Base-by-base conservation (phyloP, 2,113 vertebrate genomes). In the Alaudala cheleensis region DNA sequence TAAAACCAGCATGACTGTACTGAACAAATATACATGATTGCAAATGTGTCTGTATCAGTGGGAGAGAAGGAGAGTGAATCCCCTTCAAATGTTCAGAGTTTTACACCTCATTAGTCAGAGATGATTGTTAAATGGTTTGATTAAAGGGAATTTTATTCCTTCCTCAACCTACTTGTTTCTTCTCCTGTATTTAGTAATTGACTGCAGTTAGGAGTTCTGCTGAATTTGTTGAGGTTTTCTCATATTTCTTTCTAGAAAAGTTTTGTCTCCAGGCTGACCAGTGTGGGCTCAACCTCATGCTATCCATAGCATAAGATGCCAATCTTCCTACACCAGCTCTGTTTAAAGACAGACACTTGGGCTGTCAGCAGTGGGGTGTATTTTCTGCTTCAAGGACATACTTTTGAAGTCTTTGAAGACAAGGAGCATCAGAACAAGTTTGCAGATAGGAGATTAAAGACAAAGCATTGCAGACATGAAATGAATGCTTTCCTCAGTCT, bases 1-100 rank as follows among this genome's bases (percentile, higher is more conserved):
- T 77, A 87, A 88, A 93, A 89, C 2, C 81, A 72, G 45, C 57
- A 85, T 37, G 81, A 64, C 57, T 45, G 39, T 60, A 88, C 53
- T 65, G 66, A 96, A 85, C 42, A 94, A 88, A 69, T 85, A 88
- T 7, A 54, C 54, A 44, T 88, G 60, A 82, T 83, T 82, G 74
- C 62, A 60, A 90, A 84, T 61, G 11, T 71, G 60, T 84, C 60
- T 89, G 31, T 67, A 72, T 69, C 79, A 88, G 67, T 83, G 50
- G 44, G 76, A 93, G 80, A 5, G 3, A 84, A 73, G 61, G 29
- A 82, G 82, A 90, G 21, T 56, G 39, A 87, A 76, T 44, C 74
- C 77, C 85, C 26, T 84, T 81, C 44, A 74, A 87, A 79, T 67
- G 37, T 84, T 84, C 65, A 42, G 28, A 79, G 81, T 84, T 90